A percentile compares a stretch with the other conserved stretches of the same genome.
Conservation (phyloP, 2,113 vertebrate genomes). For the Pygathrix nemaeus region DNA sequence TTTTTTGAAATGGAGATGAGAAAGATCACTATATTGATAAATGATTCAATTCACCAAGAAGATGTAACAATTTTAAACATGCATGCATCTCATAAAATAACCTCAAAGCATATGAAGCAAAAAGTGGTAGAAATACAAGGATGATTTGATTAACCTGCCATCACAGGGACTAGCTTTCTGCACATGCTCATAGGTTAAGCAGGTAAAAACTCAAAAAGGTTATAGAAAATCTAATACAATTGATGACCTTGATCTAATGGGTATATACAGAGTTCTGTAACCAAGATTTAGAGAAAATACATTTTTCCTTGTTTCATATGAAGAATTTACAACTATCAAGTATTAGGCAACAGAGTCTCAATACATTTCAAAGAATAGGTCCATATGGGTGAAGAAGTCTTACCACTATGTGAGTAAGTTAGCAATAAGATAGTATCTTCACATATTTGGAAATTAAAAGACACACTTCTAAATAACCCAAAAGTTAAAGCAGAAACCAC, state of each 20-base stretch:
- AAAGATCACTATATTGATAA: background rate
- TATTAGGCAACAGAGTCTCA: background rate
- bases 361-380: background rate
- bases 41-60: background rate
- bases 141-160: background rate
- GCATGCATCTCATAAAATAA: background rate
- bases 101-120: background rate
- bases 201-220: background rate
- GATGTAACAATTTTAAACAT: background rate
- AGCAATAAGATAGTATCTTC: background rate
- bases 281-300: background rate
- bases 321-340: background rate
- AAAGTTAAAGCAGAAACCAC: conserved; percentile 50
- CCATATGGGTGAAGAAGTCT: background rate
- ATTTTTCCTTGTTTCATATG: background rate
- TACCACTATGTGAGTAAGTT: background rate
- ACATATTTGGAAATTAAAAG: conserved; percentile 34
- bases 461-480: background rate
- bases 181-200: background rate
- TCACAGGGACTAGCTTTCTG: background rate
- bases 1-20: conserved; percentile 4
- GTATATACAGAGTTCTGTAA: background rate
- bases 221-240: background rate
- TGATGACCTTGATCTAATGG: background rate
- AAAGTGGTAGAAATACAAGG: background rate